These are phyloP conservation scores for Drosophila parvula DNA, from an alignment of 1,140 invertebrate species.

Conservation along the genomic window DNA sequence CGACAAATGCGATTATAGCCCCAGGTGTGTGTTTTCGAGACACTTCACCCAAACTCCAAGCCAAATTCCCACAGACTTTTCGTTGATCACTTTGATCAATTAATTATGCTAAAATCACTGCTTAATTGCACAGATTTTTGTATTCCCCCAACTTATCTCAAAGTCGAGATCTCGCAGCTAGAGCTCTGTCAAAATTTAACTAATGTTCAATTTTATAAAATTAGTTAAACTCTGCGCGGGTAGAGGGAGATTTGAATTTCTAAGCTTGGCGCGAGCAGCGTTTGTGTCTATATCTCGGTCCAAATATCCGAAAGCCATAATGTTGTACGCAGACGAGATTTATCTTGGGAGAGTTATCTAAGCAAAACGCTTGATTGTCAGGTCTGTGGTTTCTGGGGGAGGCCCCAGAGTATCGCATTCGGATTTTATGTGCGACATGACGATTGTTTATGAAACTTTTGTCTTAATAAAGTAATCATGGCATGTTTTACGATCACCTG, in stretches of 20 bases:
- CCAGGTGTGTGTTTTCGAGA: background rate
- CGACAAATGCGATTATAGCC: background rate
- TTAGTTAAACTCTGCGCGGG: slow-evolving; percentile 65
- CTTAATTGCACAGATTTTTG: slow-evolving; percentile 64
- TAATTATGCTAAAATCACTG: slow-evolving; percentile 71
- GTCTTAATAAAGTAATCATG: slow-evolving; percentile 82
- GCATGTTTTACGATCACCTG: slow-evolving; percentile 77
- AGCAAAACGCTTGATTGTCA: slow-evolving; percentile 71
- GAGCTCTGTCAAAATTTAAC: slow-evolving; percentile 64
- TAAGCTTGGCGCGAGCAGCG: slow-evolving; percentile 10
- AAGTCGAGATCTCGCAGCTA: slow-evolving; percentile 35
- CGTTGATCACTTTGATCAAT: slow-evolving; percentile 41
- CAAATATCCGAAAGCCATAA: slow-evolving; percentile 72
- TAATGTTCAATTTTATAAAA: slow-evolving; percentile 74
- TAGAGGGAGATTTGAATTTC: slow-evolving; percentile 56
- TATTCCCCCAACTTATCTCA: slow-evolving; percentile 38
- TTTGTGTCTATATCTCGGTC: slow-evolving; percentile 51
- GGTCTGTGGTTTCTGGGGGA: slow-evolving; percentile 32
- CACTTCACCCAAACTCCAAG: background rate
- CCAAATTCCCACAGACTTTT: slow-evolving; percentile 17
- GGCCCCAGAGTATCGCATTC: slow-evolving; percentile 63
- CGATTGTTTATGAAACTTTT: slow-evolving; percentile 82
- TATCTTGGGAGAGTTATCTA: slow-evolving; percentile 75
- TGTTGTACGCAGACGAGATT: slow-evolving; percentile 64
- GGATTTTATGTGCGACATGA: slow-evolving; percentile 74